These are phyloP conservation scores for Lepidurus apus DNA, from an alignment of 1,140 invertebrate species.

Conservation along the genomic window DNA sequence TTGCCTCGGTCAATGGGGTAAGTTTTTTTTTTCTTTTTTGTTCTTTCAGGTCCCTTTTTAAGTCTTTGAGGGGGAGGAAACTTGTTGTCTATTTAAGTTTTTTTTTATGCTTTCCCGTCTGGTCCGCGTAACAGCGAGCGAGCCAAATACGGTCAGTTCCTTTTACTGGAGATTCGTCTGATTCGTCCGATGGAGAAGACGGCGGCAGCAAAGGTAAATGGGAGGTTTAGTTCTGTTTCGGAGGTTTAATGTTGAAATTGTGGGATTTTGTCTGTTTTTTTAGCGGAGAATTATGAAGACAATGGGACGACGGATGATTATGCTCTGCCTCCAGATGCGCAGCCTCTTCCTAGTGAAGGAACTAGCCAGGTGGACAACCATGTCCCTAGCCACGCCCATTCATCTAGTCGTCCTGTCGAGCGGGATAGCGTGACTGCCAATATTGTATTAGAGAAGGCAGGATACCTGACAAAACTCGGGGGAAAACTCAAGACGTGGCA, in stretches of 20 bases:
- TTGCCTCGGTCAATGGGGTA: conserved; percentile 90
- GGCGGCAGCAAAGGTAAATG: conserved; percentile 58
- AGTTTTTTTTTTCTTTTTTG: conserved; percentile 39
- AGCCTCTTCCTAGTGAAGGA: conserved; percentile 9
- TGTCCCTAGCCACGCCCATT: conserved; percentile 28
- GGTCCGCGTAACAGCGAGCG: conserved; percentile 58
- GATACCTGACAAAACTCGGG: conserved; percentile 87
- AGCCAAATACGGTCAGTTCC: conserved; percentile 93
- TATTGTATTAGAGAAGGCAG: conserved; percentile 80
- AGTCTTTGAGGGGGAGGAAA: background rate
- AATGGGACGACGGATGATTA: conserved; percentile 65
- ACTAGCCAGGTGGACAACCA: background rate
- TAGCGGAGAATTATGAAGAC: conserved; percentile 24
- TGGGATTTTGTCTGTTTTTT: background rate
- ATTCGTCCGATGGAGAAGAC: conserved; percentile 88
- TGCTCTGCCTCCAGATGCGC: conserved; percentile 69
- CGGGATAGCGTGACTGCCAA: conserved; percentile 47
- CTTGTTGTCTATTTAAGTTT: background rate
- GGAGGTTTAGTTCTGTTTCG: conserved; percentile 49
- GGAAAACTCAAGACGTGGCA: conserved; percentile 94
- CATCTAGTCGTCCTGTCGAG: background rate
- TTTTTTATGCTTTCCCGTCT: conserved; percentile 29
- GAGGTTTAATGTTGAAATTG: background rate
- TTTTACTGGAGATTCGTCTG: conserved; percentile 89
- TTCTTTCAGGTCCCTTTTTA: background rate